Base-by-base conservation (phyloP, 2,888 invertebrate genomes). In the Parnassius smintheus region DNA sequence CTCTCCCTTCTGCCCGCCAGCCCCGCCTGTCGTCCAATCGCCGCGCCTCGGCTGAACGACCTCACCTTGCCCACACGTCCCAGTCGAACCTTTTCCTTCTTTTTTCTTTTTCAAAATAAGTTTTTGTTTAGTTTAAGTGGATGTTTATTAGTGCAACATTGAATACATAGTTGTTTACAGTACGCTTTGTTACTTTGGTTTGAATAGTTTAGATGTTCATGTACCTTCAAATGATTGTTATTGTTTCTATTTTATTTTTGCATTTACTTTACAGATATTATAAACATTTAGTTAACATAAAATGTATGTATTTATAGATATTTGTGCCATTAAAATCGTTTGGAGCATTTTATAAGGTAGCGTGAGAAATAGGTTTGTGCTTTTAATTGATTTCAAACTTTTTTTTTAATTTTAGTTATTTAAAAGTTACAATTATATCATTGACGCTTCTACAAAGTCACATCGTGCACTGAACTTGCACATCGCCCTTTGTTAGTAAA, bases 61-160 rank as follows among this genome's bases (percentile, higher is more conserved):
- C 81, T 87, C 78, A 91, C 91, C 86, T 91, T 90, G 89, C 81
- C 83, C 80, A 84, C 81, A 82, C 91, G 91, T 88, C 88, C 88
- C 83, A 80, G 71, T 72, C 75, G 76, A 78, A 81, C 83, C 82
- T 86, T 86, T 87, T 82, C 72, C 73, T 72, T 80, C 78, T 79
- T 79, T 75, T 75, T 78, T 42, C 11, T 42, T 63, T 52, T 52
- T 13, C 8, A 13, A 49, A 54, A 49, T 50, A 54, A 59, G 54
- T 58, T 56, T 61, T 45, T 58, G 58, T 58, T 56, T 49, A 13
- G 35, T 35, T 46, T 42, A 51, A 51, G 44, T 51, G 50, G 22
- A 44, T 10, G 44, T 50, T 58, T 59, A 13, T 59, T 46, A 56
- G 9, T 48, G 12, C 4, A 18, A 4, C n/a, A 13, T 48, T 48